phyloP scores from a whole-genome alignment of 2,113 vertebrate species.

The Corydoras maculifer region DNA sequence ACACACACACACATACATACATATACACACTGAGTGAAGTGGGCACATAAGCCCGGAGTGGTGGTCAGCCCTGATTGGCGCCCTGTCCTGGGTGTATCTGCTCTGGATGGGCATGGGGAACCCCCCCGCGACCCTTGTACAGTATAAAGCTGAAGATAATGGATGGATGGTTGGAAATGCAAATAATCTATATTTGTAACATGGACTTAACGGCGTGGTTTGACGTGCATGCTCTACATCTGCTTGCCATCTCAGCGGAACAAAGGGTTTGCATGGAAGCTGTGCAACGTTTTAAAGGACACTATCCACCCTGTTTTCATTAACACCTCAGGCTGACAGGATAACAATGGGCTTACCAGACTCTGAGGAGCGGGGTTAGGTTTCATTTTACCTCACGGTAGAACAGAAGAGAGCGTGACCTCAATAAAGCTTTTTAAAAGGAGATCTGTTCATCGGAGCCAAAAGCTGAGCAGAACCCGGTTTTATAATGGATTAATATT shows the following conservation, averaged over 20 bases:
- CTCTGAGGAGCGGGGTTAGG: constrained; percentile 37
- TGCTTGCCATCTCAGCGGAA: constrained; percentile 23
- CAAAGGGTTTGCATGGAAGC: constrained; percentile 20
- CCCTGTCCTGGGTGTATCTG: too few relatives aligned
- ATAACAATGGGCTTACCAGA: constrained; percentile 29
- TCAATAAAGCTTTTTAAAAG: constrained; percentile 25
- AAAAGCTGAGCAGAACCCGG: not conserved
- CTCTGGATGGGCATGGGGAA: too few relatives aligned
- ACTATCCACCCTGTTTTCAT: constrained; percentile 14
- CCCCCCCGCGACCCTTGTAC: too few relatives aligned
- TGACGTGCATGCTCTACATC: constrained; percentile 18
- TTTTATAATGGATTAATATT: too few relatives aligned
- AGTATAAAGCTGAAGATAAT: too few relatives aligned
- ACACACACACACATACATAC: too few relatives aligned
- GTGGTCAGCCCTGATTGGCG: too few relatives aligned
- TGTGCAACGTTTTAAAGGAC: constrained; percentile 32
- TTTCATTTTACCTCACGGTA: constrained; percentile 33
- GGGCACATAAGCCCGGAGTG: too few relatives aligned
- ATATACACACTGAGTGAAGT: too few relatives aligned
- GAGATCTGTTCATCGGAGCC: constrained; percentile 18
- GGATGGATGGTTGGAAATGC: too few relatives aligned
- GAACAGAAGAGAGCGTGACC: constrained; percentile 20
- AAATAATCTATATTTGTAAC: not conserved
- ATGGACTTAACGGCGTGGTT: not conserved
- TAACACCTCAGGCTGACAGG: constrained; percentile 29